Base-by-base conservation (phyloP, 1,140 invertebrate species). In the Neodiprion virginianus region DNA sequence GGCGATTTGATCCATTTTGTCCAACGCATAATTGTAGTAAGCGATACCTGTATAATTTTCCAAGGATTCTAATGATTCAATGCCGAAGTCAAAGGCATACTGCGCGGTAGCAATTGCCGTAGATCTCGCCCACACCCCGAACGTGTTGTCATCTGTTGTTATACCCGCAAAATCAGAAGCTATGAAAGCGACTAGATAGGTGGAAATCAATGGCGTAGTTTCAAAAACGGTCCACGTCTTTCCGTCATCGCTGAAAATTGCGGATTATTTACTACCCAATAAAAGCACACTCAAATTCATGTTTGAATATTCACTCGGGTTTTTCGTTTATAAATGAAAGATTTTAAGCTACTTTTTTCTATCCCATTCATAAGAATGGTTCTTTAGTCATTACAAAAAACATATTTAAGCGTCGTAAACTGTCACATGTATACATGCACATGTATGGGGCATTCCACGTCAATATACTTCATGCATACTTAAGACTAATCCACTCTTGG, bases 171-270 rank as follows among this genome's bases (percentile, higher is more conserved):
- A 93, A 77, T 95, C 92, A 48, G 90, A 91, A 0, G 95, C 90
- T 48, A 93, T 89, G 81, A 95, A 92, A 1, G 94, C 93, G 8
- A 95, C 84, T n/a, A 95, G 85, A 81, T 95, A 95, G 1, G 94
- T 93, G 7, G 93, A 92, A 92, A 94, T 94, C 71, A 17, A 17
- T 17, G 48, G 40, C 7, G 75, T 79, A 67, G 48, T 21, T 71
- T 73, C 14, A 74, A 73, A 67, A 71, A 76, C 87, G 14, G 91
- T 90, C 74, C 87, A 87, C 8, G n/a, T 61, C n/a, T 61, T 61
- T 61, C 53, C 53, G 8, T 61, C 53, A 12, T 12, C 4, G 67
- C 67, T 69, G 67, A 69, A 47, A 69, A 69, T 23, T 14, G 17
- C 12, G 7, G 61, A 7, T 21, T 14, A 65, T 5, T 65, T 65